Evolutionary conservation across 2,888 invertebrate genomes (phyloP), one percentile per base, ranked within the genome.

Genomic region (Lasioglossum lativentre): DNA sequence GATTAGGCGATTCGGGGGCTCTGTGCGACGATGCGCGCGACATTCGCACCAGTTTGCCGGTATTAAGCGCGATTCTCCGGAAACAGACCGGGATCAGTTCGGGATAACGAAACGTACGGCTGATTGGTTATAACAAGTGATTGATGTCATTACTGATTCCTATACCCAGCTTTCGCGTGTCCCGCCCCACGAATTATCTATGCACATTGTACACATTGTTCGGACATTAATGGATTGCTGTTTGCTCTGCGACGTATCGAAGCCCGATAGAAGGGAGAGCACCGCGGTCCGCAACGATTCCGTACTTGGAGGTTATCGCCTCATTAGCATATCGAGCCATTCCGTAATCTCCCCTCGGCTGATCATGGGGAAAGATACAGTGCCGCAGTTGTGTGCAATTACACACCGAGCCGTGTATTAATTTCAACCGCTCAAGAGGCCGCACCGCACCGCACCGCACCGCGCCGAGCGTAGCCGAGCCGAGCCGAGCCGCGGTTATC

Each of bases 121-220:
- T 89, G 91, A 91, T 90, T 89, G 89, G 89, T 91, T 90, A 85
- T 88, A 91, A 91, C 91, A 84, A 88, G 89, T 91, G 91, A 91
- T 91, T 91, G 91, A 91, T 91, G 89, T 76, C 88, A 90, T 89
- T 90, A 91, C 86, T 71, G 87, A 85, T 85, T 81, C 81, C 56
- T 52, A 75, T 23, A 75, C 72, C 19, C 80, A 42, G 27, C 45
- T 71, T 59, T 59, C 75, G 72, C 80, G 71, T 73, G 81, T 68
- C 73, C 83, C 82, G 27, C 66, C 34, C 66, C 80, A 71, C 75
- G 80, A 90, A 89, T 90, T 90, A 90, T 90, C 90, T 90, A 75
- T 87, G 84, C 90, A 45, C 88, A 83, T 79, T 78, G 86, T 89
- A 86, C 90, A 89, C 89, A 80, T 80, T 80, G 89, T 83, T 73